phyloP scores from a whole-genome alignment of 2,797 vertebrate genomes.

The Anguilla megastoma region DNA sequence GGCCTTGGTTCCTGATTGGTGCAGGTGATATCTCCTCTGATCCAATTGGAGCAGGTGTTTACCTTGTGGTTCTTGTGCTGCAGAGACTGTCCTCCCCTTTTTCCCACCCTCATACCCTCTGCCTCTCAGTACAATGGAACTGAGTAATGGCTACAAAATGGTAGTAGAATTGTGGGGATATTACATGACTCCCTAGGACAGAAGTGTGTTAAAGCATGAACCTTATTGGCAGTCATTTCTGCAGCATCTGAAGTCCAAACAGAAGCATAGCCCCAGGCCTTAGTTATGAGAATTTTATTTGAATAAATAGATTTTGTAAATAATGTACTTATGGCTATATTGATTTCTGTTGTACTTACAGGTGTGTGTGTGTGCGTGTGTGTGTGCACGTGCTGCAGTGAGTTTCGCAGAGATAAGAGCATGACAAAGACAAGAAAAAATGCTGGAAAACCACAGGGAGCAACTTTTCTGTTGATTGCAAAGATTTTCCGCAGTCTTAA shows the following conservation, averaged over 20 bases:
- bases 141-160: not conserved
- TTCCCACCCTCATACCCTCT: not conserved
- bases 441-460: not conserved
- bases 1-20: not conserved
- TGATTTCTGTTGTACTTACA: not conserved
- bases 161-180: not conserved
- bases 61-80: not conserved
- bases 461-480: not conserved
- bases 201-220: not conserved
- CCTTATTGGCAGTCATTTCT: not conserved
- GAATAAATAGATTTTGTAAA: slow-evolving; percentile 7
- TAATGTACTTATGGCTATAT: not conserved
- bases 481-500: not conserved
- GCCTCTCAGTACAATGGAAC: not conserved
- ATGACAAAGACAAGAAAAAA: not conserved
- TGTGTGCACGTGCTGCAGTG: not conserved
- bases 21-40: not conserved
- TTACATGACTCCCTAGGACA: not conserved
- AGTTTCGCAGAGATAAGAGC: not conserved
- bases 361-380: not conserved
- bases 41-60: not conserved
- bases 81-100: not conserved
- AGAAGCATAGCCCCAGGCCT: not conserved
- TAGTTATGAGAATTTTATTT: not conserved
- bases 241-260: not conserved